Conservation (phyloP, 2,888 invertebrate genomes). For the Dasysyrphus tricinctus region DNA sequence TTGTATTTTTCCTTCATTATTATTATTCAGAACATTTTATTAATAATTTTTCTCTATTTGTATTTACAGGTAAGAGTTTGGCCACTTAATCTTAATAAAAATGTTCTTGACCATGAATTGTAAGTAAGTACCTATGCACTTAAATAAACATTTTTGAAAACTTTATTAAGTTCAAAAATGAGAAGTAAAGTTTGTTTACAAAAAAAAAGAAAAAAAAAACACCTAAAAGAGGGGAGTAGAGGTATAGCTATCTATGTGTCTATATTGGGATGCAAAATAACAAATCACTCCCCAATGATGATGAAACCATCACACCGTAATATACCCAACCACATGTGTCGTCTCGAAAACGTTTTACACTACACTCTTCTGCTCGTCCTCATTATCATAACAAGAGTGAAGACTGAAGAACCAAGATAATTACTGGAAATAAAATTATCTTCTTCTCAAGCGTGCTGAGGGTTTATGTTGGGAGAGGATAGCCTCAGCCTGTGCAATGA, state of each 20-base stretch:
- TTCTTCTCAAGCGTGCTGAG: constrained; percentile 17
- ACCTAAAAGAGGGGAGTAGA: background rate
- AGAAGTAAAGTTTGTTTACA: constrained; percentile 6
- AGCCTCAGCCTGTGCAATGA: constrained; percentile 61
- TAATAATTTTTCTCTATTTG: constrained; percentile 1
- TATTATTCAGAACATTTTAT: background rate
- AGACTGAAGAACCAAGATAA: constrained; percentile 56
- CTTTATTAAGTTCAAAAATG: background rate
- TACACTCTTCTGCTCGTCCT: constrained; percentile 36
- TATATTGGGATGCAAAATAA: background rate
- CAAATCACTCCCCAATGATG: constrained; percentile 13
- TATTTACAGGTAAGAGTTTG: constrained; percentile 58
- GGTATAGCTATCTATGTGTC: background rate
- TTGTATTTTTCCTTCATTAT: no score
- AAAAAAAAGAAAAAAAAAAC: background rate
- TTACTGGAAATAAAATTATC: constrained; percentile 69
- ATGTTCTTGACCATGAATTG: constrained; percentile 23
- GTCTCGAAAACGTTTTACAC: constrained; percentile 50
- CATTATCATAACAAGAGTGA: constrained; percentile 30
- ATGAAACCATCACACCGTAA: background rate
- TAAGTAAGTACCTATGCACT: constrained; percentile 6
- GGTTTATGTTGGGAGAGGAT: constrained; percentile 3
- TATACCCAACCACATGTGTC: constrained; percentile 20
- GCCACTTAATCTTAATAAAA: constrained; percentile 2
- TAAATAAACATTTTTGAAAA: background rate